phyloP scores from a whole-genome alignment of 35 echinoderm and acorn worm genomes.

The Eucidaris tribuloides region DNA sequence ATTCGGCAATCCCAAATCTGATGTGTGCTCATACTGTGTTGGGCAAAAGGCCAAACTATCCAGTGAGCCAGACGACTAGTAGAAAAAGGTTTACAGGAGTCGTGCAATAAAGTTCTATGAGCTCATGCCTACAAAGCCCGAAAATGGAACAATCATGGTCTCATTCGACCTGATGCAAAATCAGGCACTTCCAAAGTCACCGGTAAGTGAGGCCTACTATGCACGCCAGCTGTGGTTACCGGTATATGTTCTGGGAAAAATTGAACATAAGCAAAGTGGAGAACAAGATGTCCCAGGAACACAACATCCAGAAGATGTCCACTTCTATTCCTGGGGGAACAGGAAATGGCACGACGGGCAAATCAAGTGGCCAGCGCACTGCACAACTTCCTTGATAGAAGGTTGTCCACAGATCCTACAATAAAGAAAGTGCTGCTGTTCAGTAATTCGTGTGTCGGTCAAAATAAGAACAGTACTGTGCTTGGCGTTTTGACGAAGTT shows the following conservation, averaged over 20 bases:
- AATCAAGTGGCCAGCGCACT: neutral
- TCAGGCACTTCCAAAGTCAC: constrained; percentile 22
- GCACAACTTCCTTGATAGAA: neutral
- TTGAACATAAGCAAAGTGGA: constrained; percentile 17
- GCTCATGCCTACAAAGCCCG: neutral
- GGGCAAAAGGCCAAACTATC: neutral
- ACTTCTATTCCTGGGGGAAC: constrained; percentile 36
- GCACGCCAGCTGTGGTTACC: constrained; percentile 39
- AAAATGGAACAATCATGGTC: neutral
- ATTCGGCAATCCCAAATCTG: neutral
- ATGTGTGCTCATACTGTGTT: neutral
- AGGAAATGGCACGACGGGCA: neutral
- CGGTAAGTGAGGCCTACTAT: constrained; percentile 47
- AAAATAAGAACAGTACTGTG: neutral
- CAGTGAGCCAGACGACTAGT: neutral
- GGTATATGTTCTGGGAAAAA: constrained; percentile 27
- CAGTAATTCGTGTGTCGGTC: neutral
- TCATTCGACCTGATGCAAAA: constrained; percentile 64
- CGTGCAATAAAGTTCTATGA: constrained; percentile 1
- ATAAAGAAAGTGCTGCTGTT: constrained; percentile 12
- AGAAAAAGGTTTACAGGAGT: neutral
- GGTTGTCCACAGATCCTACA: neutral
- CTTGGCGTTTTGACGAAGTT: neutral
- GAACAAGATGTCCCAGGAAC: neutral
- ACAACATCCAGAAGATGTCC: constrained; percentile 14